Evolutionary conservation across 2,797 vertebrate species (phyloP).

Genomic region (Acrossocheilus fasciatus): DNA sequence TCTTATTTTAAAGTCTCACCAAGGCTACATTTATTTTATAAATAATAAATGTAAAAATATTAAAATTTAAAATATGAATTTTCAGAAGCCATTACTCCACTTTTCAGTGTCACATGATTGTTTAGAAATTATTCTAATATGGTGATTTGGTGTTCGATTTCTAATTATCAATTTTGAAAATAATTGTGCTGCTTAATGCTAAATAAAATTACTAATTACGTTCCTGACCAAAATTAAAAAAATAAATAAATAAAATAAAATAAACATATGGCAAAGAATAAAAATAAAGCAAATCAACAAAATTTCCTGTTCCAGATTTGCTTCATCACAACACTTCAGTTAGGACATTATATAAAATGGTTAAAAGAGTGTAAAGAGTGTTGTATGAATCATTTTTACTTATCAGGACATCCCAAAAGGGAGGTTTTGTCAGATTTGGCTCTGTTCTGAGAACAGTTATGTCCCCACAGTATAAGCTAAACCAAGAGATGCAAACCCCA

Average conservation of each 20-base stretch:
- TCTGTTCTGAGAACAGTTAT: slow-evolving; percentile 4
- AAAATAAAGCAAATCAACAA: background rate
- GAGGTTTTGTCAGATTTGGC: background rate
- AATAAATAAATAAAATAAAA: no score
- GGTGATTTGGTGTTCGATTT: background rate
- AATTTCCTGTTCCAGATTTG: background rate
- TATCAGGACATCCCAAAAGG: background rate
- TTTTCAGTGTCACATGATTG: background rate
- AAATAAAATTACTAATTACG: background rate
- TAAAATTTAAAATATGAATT: background rate
- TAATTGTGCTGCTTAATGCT: background rate
- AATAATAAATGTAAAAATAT: background rate
- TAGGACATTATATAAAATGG: background rate
- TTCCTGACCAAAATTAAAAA: background rate
- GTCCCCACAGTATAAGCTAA: background rate
- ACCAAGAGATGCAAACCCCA: background rate
- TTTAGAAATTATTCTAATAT: background rate
- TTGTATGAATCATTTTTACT: background rate
- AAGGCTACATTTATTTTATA: background rate
- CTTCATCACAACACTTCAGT: background rate
- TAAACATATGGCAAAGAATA: background rate
- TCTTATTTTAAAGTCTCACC: background rate
- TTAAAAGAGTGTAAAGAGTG: background rate
- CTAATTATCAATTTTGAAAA: background rate
- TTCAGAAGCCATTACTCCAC: background rate